These are phyloP conservation scores for Tetramorium parvispinum DNA, from an alignment of 1,140 invertebrate species.

Conservation along the genomic window DNA sequence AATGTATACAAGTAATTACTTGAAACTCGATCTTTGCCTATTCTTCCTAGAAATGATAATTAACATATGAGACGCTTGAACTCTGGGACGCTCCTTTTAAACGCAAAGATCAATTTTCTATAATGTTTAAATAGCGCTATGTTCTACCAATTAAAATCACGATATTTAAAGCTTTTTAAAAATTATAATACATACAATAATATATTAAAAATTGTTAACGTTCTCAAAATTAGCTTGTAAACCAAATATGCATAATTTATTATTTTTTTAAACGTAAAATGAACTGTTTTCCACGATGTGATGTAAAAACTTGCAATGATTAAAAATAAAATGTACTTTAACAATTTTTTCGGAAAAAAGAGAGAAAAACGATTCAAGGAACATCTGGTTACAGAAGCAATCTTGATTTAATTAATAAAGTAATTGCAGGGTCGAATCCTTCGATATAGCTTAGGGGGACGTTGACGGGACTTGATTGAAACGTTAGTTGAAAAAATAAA, in stretches of 20 bases:
- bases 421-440: constrained; percentile 84
- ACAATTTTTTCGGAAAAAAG: constrained; percentile 17
- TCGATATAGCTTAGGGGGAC: constrained; percentile 83
- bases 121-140: neutral
- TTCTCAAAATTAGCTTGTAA: neutral
- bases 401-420: constrained; percentile 85
- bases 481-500: constrained; percentile 81
- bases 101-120: neutral
- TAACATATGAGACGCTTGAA: neutral
- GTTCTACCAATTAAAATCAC: neutral
- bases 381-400: constrained; percentile 69
- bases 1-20: constrained; percentile 35
- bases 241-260: neutral
- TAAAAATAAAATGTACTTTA: neutral
- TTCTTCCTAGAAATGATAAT: neutral
- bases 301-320: neutral
- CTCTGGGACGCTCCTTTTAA: neutral
- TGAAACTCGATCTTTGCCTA: constrained; percentile 9
- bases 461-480: constrained; percentile 84
- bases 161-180: neutral
- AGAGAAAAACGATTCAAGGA: constrained; percentile 23
- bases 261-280: neutral
- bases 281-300: neutral
- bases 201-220: neutral
- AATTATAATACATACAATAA: neutral